A percentile compares a stretch with the other conserved stretches of the same genome.
These are phyloP conservation scores for Diachrysia chrysitis DNA, from an alignment of 2,888 invertebrate species.

Conservation along the genomic window DNA sequence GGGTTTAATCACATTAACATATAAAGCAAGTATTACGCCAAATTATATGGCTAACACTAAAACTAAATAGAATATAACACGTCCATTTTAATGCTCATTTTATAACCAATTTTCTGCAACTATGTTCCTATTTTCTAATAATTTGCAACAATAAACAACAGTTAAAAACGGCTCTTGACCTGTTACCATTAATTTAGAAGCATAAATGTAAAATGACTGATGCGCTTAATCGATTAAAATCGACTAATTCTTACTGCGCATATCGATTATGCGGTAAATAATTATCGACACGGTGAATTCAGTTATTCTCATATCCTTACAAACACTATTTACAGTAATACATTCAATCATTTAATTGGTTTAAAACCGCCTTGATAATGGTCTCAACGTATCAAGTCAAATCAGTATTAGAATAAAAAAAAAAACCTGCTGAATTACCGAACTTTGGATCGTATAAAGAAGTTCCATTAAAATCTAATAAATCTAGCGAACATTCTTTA, in stretches of 20 bases:
- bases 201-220: constrained; percentile 19
- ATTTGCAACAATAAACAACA: constrained; percentile 44
- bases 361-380: constrained; percentile 74
- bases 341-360: constrained; percentile 59
- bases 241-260: constrained; percentile 13
- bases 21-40: constrained; percentile 40
- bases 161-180: constrained; percentile 27
- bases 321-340: constrained; percentile 80
- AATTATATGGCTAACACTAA: constrained; percentile 51
- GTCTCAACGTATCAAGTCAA: constrained; percentile 66
- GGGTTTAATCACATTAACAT: constrained; percentile 13
- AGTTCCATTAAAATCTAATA: constrained; percentile 10
- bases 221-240: constrained; percentile 22
- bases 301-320: constrained; percentile 72
- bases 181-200: constrained; percentile 28
- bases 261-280: constrained; percentile 27
- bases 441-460: constrained; percentile 59
- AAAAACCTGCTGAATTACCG: constrained; percentile 51
- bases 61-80: constrained; percentile 30
- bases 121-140: constrained; percentile 42
- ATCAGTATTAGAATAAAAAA: constrained; percentile 59
- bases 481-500: constrained; percentile 2
- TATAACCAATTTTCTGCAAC: constrained; percentile 42
- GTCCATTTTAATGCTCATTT: constrained; percentile 27
- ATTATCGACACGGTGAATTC: constrained; percentile 69